Evolutionary conservation across 2,113 vertebrate species (phyloP).

Genomic region (Chiloscyllium plagiosum): DNA sequence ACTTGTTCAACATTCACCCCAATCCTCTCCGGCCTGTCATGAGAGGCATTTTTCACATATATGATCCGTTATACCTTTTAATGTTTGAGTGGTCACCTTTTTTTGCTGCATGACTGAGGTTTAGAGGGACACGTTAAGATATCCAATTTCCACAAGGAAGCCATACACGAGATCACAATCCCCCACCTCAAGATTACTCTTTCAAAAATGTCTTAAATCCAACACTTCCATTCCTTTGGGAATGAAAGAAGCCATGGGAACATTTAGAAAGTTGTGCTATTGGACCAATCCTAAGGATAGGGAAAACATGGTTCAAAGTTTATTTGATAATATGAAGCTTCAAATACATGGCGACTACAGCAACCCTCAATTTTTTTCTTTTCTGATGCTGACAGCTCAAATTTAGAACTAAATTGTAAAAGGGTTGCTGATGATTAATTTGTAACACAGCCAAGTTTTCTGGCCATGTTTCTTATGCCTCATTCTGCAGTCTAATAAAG

Average conservation of each 20-base stretch:
- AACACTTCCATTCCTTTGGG: neutral
- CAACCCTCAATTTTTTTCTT: neutral
- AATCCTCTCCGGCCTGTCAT: neutral
- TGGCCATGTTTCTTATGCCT: neutral
- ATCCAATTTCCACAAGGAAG: neutral
- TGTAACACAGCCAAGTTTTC: neutral
- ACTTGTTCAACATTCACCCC: neutral
- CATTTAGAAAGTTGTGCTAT: neutral
- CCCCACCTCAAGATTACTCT: neutral
- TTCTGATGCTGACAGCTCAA: neutral
- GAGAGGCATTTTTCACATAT: neutral
- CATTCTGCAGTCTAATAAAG: neutral
- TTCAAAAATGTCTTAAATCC: neutral
- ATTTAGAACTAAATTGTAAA: constrained; percentile 1
- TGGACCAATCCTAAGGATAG: neutral
- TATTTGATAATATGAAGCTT: neutral
- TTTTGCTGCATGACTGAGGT: no score
- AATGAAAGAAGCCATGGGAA: neutral
- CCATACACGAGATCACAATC: neutral
- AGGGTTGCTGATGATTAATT: neutral
- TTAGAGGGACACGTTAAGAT: neutral
- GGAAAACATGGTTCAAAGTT: neutral
- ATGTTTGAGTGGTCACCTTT: no score
- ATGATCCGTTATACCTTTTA: neutral
- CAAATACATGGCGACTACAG: neutral